A percentile compares a stretch with the other conserved stretches of the same genome.
Conservation (phyloP, 2,888 invertebrate species). For the Sicus ferrugineus region DNA sequence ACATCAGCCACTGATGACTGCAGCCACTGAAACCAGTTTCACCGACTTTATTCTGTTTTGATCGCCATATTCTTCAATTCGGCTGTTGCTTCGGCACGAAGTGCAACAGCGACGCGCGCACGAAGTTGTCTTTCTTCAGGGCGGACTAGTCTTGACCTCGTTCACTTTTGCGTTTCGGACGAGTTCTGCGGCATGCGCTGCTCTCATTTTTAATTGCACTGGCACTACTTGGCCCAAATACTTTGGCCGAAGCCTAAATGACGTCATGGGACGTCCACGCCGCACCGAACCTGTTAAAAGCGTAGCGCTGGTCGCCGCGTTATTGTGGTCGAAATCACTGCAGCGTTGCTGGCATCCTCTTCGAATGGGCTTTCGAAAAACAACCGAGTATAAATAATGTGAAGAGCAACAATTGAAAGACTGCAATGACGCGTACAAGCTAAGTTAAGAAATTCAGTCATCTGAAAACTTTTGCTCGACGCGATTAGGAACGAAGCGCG, state of each 20-base stretch:
- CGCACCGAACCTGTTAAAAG: no score
- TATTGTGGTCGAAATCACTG: no score
- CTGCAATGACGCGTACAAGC: slow-evolving; percentile 15
- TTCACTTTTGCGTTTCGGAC: slow-evolving; percentile 17
- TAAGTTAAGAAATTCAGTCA: slow-evolving; percentile 6
- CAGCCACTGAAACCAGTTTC: slow-evolving; percentile 5
- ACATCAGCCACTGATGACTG: no score
- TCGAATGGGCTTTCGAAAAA: no score
- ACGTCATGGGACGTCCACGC: no score
- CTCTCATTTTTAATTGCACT: background rate
- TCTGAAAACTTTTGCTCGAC: background rate
- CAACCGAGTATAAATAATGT: no score
- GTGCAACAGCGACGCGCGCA: background rate
- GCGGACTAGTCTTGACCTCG: slow-evolving; percentile 24
- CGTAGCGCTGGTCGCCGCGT: no score
- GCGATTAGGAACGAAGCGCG: background rate
- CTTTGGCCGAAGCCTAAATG: no score
- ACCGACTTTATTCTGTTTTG: slow-evolving; percentile 19
- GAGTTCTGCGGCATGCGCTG: background rate
- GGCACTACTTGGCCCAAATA: slow-evolving; percentile 6
- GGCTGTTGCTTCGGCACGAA: background rate
- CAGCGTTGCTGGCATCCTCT: no score
- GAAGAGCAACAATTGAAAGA: no score
- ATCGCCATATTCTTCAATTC: slow-evolving; percentile 16
- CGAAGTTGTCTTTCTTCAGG: background rate